Evolutionary conservation across 2,797 vertebrate species (phyloP).

Genomic region (Micrastur ruficollis): DNA sequence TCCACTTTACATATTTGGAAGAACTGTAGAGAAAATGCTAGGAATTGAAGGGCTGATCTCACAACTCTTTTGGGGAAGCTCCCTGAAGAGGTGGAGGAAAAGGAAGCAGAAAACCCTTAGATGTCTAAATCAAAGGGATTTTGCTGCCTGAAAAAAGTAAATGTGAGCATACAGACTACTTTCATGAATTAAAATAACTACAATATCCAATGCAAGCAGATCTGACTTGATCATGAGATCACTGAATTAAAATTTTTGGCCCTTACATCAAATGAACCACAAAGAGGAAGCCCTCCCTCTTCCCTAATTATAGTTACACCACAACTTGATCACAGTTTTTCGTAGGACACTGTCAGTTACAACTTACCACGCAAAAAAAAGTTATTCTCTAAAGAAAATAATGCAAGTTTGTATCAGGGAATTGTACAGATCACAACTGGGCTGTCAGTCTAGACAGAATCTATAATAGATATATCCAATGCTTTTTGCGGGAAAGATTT

Average conservation of each 20-base stretch:
- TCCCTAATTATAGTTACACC: neutral
- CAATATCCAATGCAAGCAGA: neutral
- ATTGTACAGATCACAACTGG: neutral
- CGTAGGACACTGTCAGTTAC: neutral
- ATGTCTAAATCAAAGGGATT: slow-evolving; percentile 5
- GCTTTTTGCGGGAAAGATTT: neutral
- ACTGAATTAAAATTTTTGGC: neutral
- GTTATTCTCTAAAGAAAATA: neutral
- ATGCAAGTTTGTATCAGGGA: neutral
- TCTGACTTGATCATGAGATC: neutral
- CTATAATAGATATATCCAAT: neutral
- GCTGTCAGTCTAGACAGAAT: neutral
- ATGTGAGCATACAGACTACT: neutral
- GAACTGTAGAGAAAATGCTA: neutral
- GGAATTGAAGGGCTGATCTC: neutral
- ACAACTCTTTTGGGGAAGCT: neutral
- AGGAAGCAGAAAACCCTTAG: neutral
- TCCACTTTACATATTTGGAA: slow-evolving; percentile 24
- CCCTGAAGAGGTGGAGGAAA: neutral
- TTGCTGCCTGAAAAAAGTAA: neutral
- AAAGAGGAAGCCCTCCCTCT: neutral
- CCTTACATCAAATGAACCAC: neutral
- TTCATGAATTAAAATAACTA: neutral
- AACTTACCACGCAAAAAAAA: neutral
- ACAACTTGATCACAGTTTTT: neutral